Base-by-base conservation (phyloP, 2,888 invertebrate species). In the Folsomia candida region DNA sequence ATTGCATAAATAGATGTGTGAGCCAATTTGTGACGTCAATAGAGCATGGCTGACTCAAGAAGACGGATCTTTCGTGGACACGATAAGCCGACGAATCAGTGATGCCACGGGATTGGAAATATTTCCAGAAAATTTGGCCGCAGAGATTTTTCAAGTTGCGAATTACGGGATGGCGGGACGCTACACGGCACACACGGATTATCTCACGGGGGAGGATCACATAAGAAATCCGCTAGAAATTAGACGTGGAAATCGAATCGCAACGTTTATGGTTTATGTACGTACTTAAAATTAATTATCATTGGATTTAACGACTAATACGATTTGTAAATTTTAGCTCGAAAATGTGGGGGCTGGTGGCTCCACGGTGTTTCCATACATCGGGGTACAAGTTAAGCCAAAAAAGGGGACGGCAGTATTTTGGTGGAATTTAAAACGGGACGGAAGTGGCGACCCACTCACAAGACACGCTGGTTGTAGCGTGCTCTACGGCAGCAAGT, bases 121-220 rank as follows among this genome's bases (percentile, higher is more conserved):
- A 27, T 76, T 76, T 14, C 80, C 80, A 9, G 79, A 80, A 61
- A 78, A 77, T 62, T 76, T 78, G 61, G 80, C 78, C 1, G 74
- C 80, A 0, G 80, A 80, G 71, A 68, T 77, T n/a, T 80, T 75
- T 51, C 80, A 80, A 76, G 80, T 81, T 66, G 81, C 81, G n/a
- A 81, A 81, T 69, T 81, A 81, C 59, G 81, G 81, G 2, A 78
- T 81, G 60, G 81, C 79, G 6, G 81, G 81, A 20, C 75, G 79
- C 6, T 81, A 80, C 66, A 76, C 78, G 47, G 80, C 80, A 18
- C 81, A 81, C 59, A 79, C 80, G 37, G 81, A 81, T 47, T 79
- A 80, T 47, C 77, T 73, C 29, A 79, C 77, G 20, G 77, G 78
- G 22, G 69, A 75, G 14, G 78, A 77, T 70, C 74, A 78, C 69